Percentiles rank a stretch among this genome's conserved stretches.
These are phyloP conservation scores for Morone chrysops DNA, from an alignment of 2,113 vertebrate genomes.

Conservation along the genomic window DNA sequence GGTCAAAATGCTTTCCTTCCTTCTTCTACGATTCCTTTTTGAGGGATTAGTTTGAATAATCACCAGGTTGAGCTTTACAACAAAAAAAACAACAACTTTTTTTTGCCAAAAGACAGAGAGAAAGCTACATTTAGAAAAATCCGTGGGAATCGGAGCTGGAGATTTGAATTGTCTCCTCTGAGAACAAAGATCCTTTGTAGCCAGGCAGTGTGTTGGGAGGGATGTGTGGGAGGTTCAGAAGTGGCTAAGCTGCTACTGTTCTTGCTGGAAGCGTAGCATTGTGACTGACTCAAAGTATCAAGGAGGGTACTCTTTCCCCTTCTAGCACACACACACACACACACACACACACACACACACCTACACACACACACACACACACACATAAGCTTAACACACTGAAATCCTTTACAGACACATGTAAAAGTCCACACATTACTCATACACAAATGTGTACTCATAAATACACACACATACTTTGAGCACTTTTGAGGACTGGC, in stretches of 20 bases:
- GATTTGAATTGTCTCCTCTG: slow-evolving; percentile 71
- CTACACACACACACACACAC: slow-evolving; percentile 2
- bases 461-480: slow-evolving; percentile 15
- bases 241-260: slow-evolving; percentile 75
- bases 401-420: slow-evolving; percentile 44
- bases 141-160: slow-evolving; percentile 63
- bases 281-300: slow-evolving; percentile 68
- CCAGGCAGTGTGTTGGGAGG: slow-evolving; percentile 45
- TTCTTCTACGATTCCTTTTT: background rate
- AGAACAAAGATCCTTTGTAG: slow-evolving; percentile 73
- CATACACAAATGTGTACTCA: background rate
- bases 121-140: slow-evolving; percentile 65
- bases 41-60: slow-evolving; percentile 47
- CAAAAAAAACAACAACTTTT: background rate
- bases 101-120: slow-evolving; percentile 24
- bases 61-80: slow-evolving; percentile 28
- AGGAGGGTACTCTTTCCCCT: slow-evolving; percentile 39
- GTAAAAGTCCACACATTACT: slow-evolving; percentile 21
- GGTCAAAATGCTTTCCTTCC: slow-evolving; percentile 24
- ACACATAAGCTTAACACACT: background rate
- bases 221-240: slow-evolving; percentile 75
- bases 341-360: slow-evolving; percentile 11
- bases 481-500: slow-evolving; percentile 13
- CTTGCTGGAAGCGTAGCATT: slow-evolving; percentile 55
- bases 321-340: slow-evolving; percentile 29